Evolutionary conservation across 2,797 vertebrate species (phyloP).

Genomic region (Strix occidentalis): DNA sequence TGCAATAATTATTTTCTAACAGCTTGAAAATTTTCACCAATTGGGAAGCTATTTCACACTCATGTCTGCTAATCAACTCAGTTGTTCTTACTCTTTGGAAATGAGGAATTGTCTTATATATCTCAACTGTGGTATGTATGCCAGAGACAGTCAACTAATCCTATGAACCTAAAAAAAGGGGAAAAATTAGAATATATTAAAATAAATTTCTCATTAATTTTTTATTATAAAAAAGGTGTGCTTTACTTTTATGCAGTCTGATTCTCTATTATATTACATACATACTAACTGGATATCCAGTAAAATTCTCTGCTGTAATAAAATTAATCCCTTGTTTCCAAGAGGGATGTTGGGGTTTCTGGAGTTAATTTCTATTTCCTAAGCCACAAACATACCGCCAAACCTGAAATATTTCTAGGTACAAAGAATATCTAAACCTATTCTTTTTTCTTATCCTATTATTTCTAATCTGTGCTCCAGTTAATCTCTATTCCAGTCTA

Average conservation of each 20-base stretch:
- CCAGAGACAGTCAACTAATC: neutral
- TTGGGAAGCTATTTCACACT: neutral
- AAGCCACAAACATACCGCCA: neutral
- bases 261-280: neutral
- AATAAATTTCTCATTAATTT: neutral
- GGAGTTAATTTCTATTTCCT: neutral
- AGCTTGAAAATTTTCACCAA: neutral
- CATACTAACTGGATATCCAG: neutral
- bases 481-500: neutral
- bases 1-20: neutral
- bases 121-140: neutral
- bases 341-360: neutral
- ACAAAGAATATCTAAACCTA: neutral
- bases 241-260: neutral
- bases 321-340: neutral
- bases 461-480: neutral
- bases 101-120: constrained; percentile 6
- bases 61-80: constrained; percentile 44
- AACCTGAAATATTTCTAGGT: neutral
- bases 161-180: neutral
- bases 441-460: neutral
- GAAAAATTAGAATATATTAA: neutral
- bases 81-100: constrained; percentile 38
- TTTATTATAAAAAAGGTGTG: neutral
- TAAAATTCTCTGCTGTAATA: neutral